phyloP scores from a whole-genome alignment of 2,113 vertebrate genomes.

The rabbit (Oryctolagus cuniculus) region DNA sequence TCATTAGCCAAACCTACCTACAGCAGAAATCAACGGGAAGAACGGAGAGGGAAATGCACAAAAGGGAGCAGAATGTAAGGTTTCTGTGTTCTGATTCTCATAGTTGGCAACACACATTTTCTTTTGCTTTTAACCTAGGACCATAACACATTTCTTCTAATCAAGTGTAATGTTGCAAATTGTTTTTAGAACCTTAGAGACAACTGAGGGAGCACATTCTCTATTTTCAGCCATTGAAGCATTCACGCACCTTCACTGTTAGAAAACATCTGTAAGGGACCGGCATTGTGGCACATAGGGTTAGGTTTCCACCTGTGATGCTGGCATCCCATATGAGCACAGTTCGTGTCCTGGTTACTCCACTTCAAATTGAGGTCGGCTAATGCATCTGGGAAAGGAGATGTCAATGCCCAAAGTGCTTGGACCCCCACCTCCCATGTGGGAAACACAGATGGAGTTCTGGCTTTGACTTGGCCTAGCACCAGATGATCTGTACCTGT shows the following conservation, averaged over 20 bases:
- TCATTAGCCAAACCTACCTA: slow-evolving; percentile 84
- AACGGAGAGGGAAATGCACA: not conserved
- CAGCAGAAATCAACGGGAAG: slow-evolving; percentile 66
- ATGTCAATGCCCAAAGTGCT: no score
- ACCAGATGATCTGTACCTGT: no score
- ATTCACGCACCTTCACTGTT: not conserved
- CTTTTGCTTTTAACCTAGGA: not conserved
- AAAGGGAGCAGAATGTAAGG: not conserved
- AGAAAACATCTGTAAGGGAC: not conserved
- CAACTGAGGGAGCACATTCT: not conserved
- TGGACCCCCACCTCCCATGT: no score
- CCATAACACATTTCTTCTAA: not conserved
- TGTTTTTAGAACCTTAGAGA: not conserved
- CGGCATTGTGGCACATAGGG: no score
- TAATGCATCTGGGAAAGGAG: no score
- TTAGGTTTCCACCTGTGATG: no score
- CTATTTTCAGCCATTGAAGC: not conserved
- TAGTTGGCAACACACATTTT: not conserved
- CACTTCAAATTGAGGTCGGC: no score
- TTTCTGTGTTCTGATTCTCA: not conserved
- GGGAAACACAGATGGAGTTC: no score
- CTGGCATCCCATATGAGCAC: no score
- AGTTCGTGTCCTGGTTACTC: no score
- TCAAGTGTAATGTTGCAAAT: not conserved
- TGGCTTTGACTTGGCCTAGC: no score